These are phyloP conservation scores for Propithecus coquereli DNA, from an alignment of 2,113 vertebrate species.

Conservation along the genomic window DNA sequence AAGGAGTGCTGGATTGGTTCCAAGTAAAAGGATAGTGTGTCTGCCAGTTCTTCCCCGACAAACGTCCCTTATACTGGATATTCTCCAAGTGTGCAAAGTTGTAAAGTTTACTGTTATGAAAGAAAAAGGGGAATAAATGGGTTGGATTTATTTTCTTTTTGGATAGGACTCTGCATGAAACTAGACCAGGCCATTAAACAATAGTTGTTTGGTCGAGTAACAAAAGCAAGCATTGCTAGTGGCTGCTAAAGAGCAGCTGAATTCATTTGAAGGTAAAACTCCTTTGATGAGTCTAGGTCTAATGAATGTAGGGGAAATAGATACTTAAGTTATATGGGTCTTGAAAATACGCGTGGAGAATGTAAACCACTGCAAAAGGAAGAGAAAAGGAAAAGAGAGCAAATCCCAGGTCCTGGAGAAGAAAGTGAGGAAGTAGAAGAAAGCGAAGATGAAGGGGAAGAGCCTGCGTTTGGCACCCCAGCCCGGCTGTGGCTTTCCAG, in stretches of 20 bases:
- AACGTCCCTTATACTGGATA: neutral
- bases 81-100: neutral
- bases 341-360: conserved; percentile 90
- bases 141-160: conserved; percentile 93
- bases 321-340: conserved; percentile 89
- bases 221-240: conserved; percentile 90
- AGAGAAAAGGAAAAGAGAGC: conserved; percentile 90
- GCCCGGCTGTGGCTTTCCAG: conserved; percentile 91
- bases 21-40: neutral
- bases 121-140: conserved; percentile 91
- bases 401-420: conserved; percentile 80
- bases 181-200: conserved; percentile 89
- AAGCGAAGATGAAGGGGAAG: conserved; percentile 90
- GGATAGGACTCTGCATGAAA: conserved; percentile 91
- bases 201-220: conserved; percentile 90
- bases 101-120: conserved; percentile 91
- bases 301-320: conserved; percentile 89
- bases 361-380: conserved; percentile 91
- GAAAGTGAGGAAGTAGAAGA: conserved; percentile 86
- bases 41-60: neutral
- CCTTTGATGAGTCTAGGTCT: conserved; percentile 90
- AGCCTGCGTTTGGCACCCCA: conserved; percentile 89
- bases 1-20: neutral
- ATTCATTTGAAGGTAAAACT: conserved; percentile 90
- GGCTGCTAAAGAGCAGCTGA: conserved; percentile 90